Evolutionary conservation across 2,113 vertebrate species (phyloP), one percentile per base, ranked within the genome.

Genomic region (Syngnathus typhle): DNA sequence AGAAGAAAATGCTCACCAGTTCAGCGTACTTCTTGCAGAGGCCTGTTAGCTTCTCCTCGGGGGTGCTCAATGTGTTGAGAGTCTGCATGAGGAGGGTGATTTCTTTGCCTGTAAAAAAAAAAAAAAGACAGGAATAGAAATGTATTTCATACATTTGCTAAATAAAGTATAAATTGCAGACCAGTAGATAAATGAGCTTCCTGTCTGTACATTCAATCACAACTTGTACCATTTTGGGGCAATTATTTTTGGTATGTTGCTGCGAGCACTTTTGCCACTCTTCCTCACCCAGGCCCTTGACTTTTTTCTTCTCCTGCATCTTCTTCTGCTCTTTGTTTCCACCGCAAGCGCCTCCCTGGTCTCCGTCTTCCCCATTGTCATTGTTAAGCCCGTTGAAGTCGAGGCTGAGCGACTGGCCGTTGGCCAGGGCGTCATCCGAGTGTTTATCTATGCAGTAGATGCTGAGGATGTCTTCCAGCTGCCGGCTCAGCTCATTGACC

Each of bases 1-100:
- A 52, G 64, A n/a, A n/a, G 63, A 19, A 49, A 27, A 12, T 16
- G 67, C 95, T 94, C 77, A 99, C 96, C 95, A 99, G 91, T 71
- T 99, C 96, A n/a, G 96, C 96, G 7, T 99, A 99, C 88, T 98
- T 99, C 91, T 95, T 98, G 89, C 96, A 99, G 43, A 99, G 91
- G 0, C 96, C 97, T 19, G 92, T 89, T 1, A 98, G 90, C 32
- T 98, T 99, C 82, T 99, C 96, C 77, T 99, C 96, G 0, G 97
- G 94, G 0, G 96, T 99, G 85, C 96, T 98, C 84, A 99, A 88
- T 0, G 96, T 98, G 90, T 98, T 99, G 69, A 98, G 78, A 0
- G 97, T 98, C 91, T 99, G 97, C 97, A 99, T 99, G 79, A 99
- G 89, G 67, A 99, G 86, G 0, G 96, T 99, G 87, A 99, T 98